phyloP scores from a whole-genome alignment of 2,113 vertebrate genomes.

The Panthera uncia region DNA sequence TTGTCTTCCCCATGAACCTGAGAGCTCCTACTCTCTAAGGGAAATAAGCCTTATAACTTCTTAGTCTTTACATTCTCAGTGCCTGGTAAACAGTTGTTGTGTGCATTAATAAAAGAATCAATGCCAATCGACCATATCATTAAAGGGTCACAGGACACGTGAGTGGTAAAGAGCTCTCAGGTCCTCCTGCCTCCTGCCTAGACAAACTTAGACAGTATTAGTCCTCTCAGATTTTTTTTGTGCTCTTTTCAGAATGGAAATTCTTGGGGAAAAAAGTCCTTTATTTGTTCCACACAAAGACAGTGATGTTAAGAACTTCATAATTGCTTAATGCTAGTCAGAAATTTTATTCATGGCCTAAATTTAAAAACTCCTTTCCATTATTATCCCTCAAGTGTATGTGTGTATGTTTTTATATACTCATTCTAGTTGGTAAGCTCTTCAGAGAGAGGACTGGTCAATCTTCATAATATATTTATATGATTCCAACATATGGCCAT shows the following conservation, averaged over 20 bases:
- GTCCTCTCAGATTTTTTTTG: neutral
- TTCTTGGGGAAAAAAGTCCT: neutral
- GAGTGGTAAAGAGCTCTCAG: neutral
- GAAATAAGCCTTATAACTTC: neutral
- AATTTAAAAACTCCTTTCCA: constrained; percentile 30
- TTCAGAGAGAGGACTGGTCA: neutral
- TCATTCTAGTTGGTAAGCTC: neutral
- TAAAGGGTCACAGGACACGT: neutral
- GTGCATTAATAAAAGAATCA: neutral
- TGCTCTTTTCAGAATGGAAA: neutral
- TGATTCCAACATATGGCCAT: neutral
- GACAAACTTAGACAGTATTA: neutral
- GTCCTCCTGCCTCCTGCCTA: neutral
- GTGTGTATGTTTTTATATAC: neutral
- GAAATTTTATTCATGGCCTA: neutral
- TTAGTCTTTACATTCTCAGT: neutral
- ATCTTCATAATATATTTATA: constrained; percentile 9
- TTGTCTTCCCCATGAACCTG: neutral
- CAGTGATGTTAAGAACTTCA: neutral
- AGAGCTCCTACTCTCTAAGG: neutral
- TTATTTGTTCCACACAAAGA: neutral
- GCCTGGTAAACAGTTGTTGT: neutral
- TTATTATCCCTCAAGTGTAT: neutral
- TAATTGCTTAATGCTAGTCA: neutral
- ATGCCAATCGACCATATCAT: neutral